A percentile compares a stretch with the other conserved stretches of the same genome.
phyloP scores from a whole-genome alignment of 1,140 invertebrate genomes.

The Meloidogyne exigua region DNA sequence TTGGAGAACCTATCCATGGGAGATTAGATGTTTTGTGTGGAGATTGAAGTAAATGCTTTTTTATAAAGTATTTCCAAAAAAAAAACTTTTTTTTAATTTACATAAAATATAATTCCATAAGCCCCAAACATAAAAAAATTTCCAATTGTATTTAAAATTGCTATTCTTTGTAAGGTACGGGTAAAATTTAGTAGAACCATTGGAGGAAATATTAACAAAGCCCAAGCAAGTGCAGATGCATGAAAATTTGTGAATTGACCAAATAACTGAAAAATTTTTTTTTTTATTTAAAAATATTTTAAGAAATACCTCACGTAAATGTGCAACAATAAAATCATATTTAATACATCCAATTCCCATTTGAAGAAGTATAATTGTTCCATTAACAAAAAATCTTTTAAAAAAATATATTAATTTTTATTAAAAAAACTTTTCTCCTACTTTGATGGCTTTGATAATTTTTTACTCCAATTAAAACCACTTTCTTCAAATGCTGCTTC shows the following conservation, averaged over 20 bases:
- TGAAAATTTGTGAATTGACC: conserved; percentile 42
- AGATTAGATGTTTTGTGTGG: conserved; percentile 39
- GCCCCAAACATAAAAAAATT: conserved; percentile 53
- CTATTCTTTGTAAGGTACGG: conserved; percentile 36
- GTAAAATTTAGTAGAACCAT: conserved; percentile 44
- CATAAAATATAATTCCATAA: conserved; percentile 48
- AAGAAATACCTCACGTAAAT: conserved; percentile 31
- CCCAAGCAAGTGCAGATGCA: conserved; percentile 34
- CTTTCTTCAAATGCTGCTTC: conserved; percentile 45
- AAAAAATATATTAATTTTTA: not conserved
- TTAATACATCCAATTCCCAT: conserved; percentile 54
- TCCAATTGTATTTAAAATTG: conserved; percentile 40
- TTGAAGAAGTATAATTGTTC: conserved; percentile 41
- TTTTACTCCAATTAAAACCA: conserved; percentile 38
- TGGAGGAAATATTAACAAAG: conserved; percentile 37
- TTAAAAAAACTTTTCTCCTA: not conserved
- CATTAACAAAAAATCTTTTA: conserved; percentile 24
- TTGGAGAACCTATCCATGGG: conserved; percentile 48
- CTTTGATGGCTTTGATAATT: conserved; percentile 38
- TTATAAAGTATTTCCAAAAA: too few relatives aligned
- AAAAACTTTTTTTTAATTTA: too few relatives aligned
- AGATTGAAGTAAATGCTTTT: conserved; percentile 35
- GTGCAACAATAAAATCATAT: conserved; percentile 55
- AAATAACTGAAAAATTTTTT: conserved; percentile 37
- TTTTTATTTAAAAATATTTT: not conserved